Evolutionary conservation across 2,797 vertebrate species (phyloP).

Genomic region (Morelia viridis): DNA sequence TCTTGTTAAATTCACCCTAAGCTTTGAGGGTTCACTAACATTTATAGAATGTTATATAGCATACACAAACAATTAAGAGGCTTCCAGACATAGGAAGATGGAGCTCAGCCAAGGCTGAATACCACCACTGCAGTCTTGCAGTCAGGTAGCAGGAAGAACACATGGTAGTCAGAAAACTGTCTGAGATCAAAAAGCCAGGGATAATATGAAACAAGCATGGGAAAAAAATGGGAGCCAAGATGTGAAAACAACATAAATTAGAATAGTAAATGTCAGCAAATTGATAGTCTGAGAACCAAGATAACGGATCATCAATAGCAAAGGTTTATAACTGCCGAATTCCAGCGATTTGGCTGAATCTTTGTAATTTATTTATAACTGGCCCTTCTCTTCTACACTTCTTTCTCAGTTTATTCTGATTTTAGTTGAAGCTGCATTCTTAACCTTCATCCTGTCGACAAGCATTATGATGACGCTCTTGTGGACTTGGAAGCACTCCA

Average conservation of each 20-base stretch:
- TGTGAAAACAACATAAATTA: neutral
- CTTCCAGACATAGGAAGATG: neutral
- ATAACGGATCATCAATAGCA: neutral
- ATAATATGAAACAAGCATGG: neutral
- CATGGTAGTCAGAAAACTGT: neutral
- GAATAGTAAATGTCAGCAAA: neutral
- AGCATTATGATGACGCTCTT: neutral
- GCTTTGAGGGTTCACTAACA: neutral
- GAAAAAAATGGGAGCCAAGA: neutral
- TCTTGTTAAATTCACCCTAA: neutral
- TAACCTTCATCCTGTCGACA: neutral
- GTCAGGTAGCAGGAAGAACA: neutral
- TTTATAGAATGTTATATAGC: neutral
- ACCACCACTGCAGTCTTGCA: neutral
- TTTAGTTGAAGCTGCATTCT: neutral
- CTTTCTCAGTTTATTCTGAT: neutral
- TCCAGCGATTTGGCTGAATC: neutral
- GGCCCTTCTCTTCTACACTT: neutral
- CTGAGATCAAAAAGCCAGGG: neutral
- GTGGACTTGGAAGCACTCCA: neutral
- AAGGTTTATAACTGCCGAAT: neutral
- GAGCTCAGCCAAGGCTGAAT: neutral
- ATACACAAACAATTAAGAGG: neutral
- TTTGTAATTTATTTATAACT: neutral
- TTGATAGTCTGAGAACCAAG: neutral